phyloP scores from a whole-genome alignment of 1,140 invertebrate species.

The Ostrea edulis region DNA sequence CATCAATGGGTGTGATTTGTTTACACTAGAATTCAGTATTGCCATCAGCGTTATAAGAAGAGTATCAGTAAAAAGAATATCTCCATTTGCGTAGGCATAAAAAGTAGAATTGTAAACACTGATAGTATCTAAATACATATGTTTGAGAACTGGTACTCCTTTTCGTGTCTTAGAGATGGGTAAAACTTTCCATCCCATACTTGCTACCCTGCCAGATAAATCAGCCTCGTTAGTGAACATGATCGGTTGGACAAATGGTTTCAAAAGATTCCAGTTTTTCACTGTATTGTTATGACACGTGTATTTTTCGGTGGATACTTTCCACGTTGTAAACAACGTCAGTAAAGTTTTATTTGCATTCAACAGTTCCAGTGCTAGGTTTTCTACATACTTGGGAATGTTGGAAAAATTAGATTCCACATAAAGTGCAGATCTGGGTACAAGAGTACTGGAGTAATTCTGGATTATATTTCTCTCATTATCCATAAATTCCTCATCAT shows the following conservation, averaged over 20 bases:
- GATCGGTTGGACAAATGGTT: slow-evolving; percentile 53
- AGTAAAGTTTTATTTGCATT: slow-evolving; percentile 23
- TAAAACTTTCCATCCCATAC: slow-evolving; percentile 50
- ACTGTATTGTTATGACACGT: slow-evolving; percentile 58
- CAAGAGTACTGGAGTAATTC: background rate
- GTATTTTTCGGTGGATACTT: slow-evolving; percentile 50
- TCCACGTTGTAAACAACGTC: slow-evolving; percentile 56
- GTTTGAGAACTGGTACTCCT: slow-evolving; percentile 56
- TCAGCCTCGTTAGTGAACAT: slow-evolving; percentile 55
- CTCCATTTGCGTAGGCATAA: slow-evolving; percentile 61
- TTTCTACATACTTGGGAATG: background rate
- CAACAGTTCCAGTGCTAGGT: background rate
- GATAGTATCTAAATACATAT: slow-evolving; percentile 57
- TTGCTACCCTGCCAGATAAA: background rate
- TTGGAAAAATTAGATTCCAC: background rate
- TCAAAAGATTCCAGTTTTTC: slow-evolving; percentile 53
- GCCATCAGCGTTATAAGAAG: slow-evolving; percentile 48
- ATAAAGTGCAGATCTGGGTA: background rate
- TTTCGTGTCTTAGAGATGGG: slow-evolving; percentile 44
- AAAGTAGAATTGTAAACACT: slow-evolving; percentile 48
- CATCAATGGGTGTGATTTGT: slow-evolving; percentile 48
- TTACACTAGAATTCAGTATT: slow-evolving; percentile 39
- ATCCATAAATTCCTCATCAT: background rate
- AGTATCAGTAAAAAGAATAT: slow-evolving; percentile 59
- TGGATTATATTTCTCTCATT: background rate